A percentile compares a stretch with the other conserved stretches of the same genome.
phyloP scores from a whole-genome alignment of 2,888 invertebrate genomes.

The Scotopteryx bipunctaria region DNA sequence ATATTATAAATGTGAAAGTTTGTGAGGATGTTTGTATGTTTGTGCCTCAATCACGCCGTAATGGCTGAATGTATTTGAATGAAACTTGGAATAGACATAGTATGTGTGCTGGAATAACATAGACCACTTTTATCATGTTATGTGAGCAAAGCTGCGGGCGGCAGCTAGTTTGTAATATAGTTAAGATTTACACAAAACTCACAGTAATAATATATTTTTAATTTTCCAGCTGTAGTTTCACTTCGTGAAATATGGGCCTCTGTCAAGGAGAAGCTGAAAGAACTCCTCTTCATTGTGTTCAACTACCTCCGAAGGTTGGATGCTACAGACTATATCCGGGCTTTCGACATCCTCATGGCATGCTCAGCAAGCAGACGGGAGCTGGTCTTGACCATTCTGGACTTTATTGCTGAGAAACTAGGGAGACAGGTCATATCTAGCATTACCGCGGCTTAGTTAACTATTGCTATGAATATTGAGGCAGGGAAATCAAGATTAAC shows the following conservation, averaged over 20 bases:
- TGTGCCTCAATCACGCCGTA: no score
- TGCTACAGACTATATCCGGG: slow-evolving; percentile 54
- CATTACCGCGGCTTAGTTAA: slow-evolving; percentile 51
- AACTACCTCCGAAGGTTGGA: slow-evolving; percentile 63
- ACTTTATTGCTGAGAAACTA: slow-evolving; percentile 62
- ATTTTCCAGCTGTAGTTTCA: slow-evolving; percentile 57
- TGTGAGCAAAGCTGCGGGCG: no score
- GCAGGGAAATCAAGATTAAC: no score
- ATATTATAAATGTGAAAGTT: no score
- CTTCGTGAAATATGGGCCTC: slow-evolving; percentile 64
- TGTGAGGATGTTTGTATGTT: no score
- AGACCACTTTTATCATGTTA: no score
- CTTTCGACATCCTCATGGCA: slow-evolving; percentile 59
- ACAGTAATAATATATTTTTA: not conserved
- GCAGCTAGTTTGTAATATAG: no score
- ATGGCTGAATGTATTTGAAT: no score
- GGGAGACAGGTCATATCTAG: slow-evolving; percentile 58
- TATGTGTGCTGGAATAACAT: no score
- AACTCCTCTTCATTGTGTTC: slow-evolving; percentile 62
- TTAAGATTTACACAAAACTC: no score
- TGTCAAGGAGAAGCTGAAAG: slow-evolving; percentile 58
- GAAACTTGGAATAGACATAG: no score
- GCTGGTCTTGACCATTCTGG: slow-evolving; percentile 61
- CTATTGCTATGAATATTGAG: not conserved
- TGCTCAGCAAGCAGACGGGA: slow-evolving; percentile 53